phyloP scores from a whole-genome alignment of 2,113 vertebrate genomes.

The Apeltes quadracus region DNA sequence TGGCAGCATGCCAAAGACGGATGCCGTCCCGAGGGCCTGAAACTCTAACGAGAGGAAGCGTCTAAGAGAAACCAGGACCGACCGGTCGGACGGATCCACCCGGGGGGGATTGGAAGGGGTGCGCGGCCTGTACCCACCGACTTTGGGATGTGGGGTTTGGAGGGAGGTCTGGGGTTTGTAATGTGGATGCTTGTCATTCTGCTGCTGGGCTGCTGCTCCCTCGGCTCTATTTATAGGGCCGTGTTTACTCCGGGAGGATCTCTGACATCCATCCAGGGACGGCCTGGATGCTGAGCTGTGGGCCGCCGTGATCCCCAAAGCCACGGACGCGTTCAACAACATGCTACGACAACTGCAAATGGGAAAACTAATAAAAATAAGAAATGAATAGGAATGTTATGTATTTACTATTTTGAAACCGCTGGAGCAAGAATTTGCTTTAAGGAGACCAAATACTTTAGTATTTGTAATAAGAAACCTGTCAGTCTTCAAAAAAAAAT shows the following conservation, averaged over 20 bases:
- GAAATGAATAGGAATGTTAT: neutral
- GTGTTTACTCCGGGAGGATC: constrained; percentile 65
- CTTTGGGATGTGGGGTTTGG: constrained; percentile 32
- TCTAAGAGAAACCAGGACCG: constrained; percentile 43
- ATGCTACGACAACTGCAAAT: neutral
- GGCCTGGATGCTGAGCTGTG: constrained; percentile 26
- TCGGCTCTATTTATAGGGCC: constrained; percentile 74
- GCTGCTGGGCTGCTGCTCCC: constrained; percentile 48
- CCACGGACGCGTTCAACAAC: neutral
- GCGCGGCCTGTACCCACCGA: constrained; percentile 17
- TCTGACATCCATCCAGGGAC: constrained; percentile 40
- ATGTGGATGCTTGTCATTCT: constrained; percentile 73
- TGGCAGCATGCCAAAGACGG: constrained; percentile 36
- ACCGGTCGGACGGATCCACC: constrained; percentile 24
- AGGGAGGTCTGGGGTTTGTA: constrained; percentile 53
- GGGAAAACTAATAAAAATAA: neutral
- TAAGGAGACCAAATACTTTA: neutral
- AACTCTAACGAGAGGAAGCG: constrained; percentile 47
- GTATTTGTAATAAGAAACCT: constrained; percentile 1
- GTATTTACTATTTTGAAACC: neutral
- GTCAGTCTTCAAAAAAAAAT: constrained; percentile 11
- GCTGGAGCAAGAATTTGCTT: neutral
- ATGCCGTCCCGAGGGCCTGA: constrained; percentile 12
- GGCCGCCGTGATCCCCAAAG: constrained; percentile 38
- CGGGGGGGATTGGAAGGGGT: no score